Conservation (phyloP, 2,113 vertebrate species). For the Felis chaus region DNA sequence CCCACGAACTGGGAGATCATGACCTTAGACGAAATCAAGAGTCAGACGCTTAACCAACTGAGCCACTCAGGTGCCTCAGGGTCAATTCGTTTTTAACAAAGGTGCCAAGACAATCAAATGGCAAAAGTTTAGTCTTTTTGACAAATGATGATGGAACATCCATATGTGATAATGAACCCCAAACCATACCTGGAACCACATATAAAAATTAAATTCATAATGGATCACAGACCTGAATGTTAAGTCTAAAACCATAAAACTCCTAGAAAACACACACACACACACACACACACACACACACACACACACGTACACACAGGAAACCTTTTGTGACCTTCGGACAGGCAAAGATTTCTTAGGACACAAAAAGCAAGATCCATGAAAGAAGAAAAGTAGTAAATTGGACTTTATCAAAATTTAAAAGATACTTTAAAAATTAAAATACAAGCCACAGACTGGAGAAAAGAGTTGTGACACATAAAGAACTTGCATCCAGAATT, state of each 20-base stretch:
- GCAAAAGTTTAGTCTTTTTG: background rate
- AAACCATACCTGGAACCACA: background rate
- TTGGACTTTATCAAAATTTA: background rate
- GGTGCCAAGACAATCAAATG: background rate
- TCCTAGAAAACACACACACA: background rate
- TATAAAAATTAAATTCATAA: background rate
- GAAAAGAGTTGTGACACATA: background rate
- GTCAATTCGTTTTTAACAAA: slow-evolving; percentile 16
- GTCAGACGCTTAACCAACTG: too few species aligned
- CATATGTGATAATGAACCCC: background rate
- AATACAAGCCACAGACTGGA: background rate
- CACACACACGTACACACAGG: background rate
- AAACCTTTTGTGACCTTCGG: background rate
- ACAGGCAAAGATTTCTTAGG: background rate
- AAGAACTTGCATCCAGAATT: background rate
- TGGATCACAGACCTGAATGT: background rate
- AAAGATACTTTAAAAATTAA: background rate
- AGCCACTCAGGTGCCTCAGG: too few species aligned
- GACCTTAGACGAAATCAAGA: too few species aligned
- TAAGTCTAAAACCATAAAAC: background rate
- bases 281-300: too few species aligned
- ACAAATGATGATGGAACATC: background rate
- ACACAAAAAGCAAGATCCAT: background rate
- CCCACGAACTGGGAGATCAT: too few species aligned
- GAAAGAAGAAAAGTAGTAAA: background rate